Percentiles rank a stretch among this genome's conserved stretches.
Conservation (phyloP, 2,888 invertebrate species). For the Machimus rusticus region DNA sequence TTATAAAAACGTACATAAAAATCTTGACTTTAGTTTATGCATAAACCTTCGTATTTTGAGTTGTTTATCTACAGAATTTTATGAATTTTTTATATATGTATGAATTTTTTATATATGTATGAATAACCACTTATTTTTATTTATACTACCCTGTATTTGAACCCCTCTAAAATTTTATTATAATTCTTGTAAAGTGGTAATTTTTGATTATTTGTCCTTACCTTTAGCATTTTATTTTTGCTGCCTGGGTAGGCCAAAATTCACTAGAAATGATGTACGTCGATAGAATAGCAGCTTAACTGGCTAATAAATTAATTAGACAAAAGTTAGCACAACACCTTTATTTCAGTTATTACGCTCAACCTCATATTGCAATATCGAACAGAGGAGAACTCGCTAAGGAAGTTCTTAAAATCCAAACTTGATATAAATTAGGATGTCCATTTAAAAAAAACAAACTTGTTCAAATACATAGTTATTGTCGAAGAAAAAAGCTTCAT, state of each 20-base stretch:
- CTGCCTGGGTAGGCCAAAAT: background rate
- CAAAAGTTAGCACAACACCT: background rate
- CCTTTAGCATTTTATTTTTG: background rate
- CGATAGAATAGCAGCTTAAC: background rate
- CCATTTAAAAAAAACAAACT: background rate
- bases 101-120: no score
- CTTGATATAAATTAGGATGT: background rate
- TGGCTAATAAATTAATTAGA: background rate
- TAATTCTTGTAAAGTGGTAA: no score
- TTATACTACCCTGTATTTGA: no score
- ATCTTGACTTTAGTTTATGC: no score
- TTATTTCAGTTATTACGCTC: background rate
- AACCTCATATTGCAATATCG: background rate
- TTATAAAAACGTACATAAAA: no score
- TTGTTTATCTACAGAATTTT: no score
- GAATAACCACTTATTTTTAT: no score
- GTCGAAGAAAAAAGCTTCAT: background rate
- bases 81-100: no score
- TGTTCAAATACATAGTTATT: no score
- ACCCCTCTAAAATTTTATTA: no score
- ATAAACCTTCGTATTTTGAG: no score
- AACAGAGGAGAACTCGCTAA: background rate
- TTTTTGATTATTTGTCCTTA: background rate
- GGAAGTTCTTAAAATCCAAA: background rate
- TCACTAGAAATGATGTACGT: background rate